phyloP scores from a whole-genome alignment of 1,140 invertebrate genomes.

The Helicoverpa zea region DNA sequence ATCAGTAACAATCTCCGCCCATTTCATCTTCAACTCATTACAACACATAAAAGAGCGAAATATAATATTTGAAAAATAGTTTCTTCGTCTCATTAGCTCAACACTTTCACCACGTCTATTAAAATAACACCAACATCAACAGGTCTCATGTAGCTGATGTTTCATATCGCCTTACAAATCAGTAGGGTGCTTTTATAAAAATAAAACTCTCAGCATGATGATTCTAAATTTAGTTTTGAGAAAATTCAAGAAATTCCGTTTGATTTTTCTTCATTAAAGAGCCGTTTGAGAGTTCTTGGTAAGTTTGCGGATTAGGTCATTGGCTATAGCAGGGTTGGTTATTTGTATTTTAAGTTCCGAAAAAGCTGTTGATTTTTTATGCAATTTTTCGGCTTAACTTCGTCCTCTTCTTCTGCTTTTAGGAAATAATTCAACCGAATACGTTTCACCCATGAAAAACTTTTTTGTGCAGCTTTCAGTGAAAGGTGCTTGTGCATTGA shows the following conservation, averaged over 20 bases:
- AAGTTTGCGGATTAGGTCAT: no score
- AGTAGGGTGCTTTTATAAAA: slow-evolving; percentile 29
- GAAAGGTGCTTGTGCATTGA: no score
- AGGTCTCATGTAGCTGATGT: slow-evolving; percentile 6
- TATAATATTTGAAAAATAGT: slow-evolving; percentile 14
- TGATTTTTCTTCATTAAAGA: slow-evolving; percentile 13
- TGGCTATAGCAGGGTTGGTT: no score
- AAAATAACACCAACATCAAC: slow-evolving; percentile 17
- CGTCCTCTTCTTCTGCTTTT: no score
- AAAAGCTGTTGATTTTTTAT: no score
- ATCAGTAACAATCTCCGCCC: no score
- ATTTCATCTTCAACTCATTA: not conserved
- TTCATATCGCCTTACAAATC: slow-evolving; percentile 40
- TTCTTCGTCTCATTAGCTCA: slow-evolving; percentile 37
- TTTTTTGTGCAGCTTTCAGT: no score
- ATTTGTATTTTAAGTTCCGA: no score
- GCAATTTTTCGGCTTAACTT: no score
- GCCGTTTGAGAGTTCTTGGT: not conserved
- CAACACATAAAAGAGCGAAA: not conserved
- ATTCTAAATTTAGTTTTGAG: slow-evolving; percentile 20
- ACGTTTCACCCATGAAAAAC: no score
- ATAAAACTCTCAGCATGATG: slow-evolving; percentile 17
- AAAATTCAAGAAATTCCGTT: not conserved
- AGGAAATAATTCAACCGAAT: no score
- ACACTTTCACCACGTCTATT: slow-evolving; percentile 19